Base-by-base conservation (phyloP, 2,113 vertebrate species). In the Eonycteris spelaea region DNA sequence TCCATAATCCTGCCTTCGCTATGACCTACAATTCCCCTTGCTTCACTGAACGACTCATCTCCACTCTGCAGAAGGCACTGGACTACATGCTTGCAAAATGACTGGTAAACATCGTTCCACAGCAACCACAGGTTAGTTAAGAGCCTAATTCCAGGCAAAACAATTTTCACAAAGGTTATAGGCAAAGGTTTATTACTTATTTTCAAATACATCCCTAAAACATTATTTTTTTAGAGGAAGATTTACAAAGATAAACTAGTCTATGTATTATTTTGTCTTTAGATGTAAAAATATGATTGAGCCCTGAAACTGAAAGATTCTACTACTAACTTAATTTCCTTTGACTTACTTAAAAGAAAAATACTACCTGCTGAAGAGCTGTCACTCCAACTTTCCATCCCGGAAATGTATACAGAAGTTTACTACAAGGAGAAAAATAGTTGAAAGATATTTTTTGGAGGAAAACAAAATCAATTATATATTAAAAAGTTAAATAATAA, bases 321-420 rank as follows among this genome's bases (percentile, higher is more conserved):
- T 43, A 38, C 26, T 53, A 35, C 10, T 63, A 86, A 61, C 14
- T 67, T 68, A 22, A 4, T 75, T 68, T 86, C n/a, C 82, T 94
- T 63, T 53, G 7, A 79, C 26, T 45, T 91, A 79, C 26, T 51
- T 91, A 89, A 91, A 16, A 86, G 4, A 94, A 90, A 97, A 94
- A 86, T 65, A 98, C 98, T 97, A 99, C 99, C 98, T 99, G 99
- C 87, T 99, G 98, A 95, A 99, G 99, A 73, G 98, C 98, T 53
- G 99, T 99, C 93, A 99, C 98, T 6, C 98, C 99, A 40, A 98
- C 97, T 19, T 97, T 98, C 99, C 99, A 99, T 83, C 99, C 99
- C 51, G 98, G 87, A 96, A 99, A 99, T 0, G 98, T 99, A 97
- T 99, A 99, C 0, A 99, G 93, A 93, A 99, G 98, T 97, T 99